phyloP scores from a whole-genome alignment of 2,113 vertebrate species.

The Rhombomys opimus region DNA sequence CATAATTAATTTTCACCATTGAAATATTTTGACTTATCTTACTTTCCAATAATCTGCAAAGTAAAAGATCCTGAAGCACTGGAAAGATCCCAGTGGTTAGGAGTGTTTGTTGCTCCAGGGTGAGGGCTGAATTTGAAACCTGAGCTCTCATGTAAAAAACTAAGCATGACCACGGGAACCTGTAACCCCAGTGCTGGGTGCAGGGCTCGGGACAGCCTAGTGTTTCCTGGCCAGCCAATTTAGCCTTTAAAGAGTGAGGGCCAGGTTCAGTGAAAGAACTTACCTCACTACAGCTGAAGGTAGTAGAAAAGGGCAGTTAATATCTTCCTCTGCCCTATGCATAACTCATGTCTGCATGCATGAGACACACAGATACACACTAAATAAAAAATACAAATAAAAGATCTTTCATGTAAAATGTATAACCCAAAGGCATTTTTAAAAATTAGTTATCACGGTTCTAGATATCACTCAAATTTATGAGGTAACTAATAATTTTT shows the following conservation, averaged over 20 bases:
- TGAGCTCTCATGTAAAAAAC: neutral
- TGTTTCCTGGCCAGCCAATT: too few species aligned
- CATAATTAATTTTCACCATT: neutral
- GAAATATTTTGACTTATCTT: neutral
- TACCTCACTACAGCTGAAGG: too few species aligned
- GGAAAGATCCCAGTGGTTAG: neutral
- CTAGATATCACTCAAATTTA: neutral
- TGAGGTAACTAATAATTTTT: neutral
- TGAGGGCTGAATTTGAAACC: neutral
- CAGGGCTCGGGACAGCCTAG: neutral
- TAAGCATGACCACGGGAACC: neutral
- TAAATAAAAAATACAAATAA: neutral
- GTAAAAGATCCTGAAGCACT: neutral
- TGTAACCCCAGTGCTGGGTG: too few species aligned
- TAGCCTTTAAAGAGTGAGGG: neutral
- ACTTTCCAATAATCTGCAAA: neutral
- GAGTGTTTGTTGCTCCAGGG: neutral
- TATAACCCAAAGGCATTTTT: neutral
- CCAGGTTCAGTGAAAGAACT: neutral
- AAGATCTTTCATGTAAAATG: neutral
- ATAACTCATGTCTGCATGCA: neutral
- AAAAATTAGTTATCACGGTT: neutral
- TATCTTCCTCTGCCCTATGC: neutral
- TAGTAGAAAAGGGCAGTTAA: neutral
- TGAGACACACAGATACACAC: neutral